Percentiles rank a stretch among this genome's conserved stretches.
Evolutionary conservation across 2,797 vertebrate species (phyloP).

Genomic region (Pangasius mekongensis): DNA sequence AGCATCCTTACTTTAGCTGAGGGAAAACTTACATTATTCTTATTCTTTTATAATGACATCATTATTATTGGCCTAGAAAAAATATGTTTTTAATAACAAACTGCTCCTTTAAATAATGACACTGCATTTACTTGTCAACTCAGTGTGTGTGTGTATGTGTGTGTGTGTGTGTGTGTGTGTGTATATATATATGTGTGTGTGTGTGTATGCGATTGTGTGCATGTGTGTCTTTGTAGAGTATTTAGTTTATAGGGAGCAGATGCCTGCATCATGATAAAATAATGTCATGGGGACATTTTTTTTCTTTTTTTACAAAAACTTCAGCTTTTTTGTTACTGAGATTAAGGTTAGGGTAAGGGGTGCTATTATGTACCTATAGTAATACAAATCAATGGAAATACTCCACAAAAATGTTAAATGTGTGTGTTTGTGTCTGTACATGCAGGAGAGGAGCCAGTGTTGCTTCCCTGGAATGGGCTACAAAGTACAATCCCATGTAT

Average conservation of each 20-base stretch:
- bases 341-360: not conserved
- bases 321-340: not conserved
- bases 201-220: not conserved
- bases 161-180: conserved; percentile 5
- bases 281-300: not conserved
- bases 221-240: conserved; percentile 4
- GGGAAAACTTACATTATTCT: not conserved
- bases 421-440: conserved; percentile 29
- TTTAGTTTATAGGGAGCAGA: not conserved
- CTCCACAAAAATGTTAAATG: not conserved
- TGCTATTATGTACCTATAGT: not conserved
- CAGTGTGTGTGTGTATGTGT: not conserved
- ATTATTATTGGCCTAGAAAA: not conserved
- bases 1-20: not conserved
- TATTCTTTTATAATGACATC: not conserved
- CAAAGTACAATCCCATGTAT: conserved; percentile 91
- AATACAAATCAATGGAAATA: not conserved
- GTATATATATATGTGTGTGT: not conserved
- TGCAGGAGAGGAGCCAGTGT: conserved; percentile 82
- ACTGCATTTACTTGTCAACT: not conserved
- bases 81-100: not conserved
- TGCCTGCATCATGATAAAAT: not conserved
- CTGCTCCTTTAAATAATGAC: not conserved
- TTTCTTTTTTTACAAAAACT: not conserved
- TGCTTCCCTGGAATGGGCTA: conserved; percentile 85